Conservation (phyloP, 2,797 vertebrate genomes). For the Rhinophrynus dorsalis region DNA sequence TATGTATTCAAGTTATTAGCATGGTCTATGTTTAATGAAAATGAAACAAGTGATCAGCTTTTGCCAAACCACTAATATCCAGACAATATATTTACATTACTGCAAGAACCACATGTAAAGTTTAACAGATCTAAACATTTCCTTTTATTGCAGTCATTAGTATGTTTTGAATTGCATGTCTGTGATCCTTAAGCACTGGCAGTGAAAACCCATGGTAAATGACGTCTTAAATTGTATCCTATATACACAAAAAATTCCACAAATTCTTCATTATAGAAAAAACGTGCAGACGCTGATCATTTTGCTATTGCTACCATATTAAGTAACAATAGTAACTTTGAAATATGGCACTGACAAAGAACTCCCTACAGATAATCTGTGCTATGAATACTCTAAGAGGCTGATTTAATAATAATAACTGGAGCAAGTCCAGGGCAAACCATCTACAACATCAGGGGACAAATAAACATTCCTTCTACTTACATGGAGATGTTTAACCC, state of each 20-base stretch:
- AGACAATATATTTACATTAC: neutral
- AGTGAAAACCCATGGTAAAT: slow-evolving; percentile 12
- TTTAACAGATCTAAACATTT: slow-evolving; percentile 19
- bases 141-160: slow-evolving; percentile 29
- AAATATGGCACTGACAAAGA: neutral
- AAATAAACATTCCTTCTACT: too few relatives aligned
- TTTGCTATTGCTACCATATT: slow-evolving; percentile 38
- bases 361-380: neutral
- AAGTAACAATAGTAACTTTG: slow-evolving; percentile 24
- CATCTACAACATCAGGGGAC: too few relatives aligned
- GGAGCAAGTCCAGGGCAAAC: too few relatives aligned
- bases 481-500: too few relatives aligned
- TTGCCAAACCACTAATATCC: neutral
- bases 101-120: slow-evolving; percentile 2
- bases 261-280: slow-evolving; percentile 35
- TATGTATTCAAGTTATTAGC: neutral
- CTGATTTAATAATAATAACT: too few relatives aligned
- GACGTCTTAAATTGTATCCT: slow-evolving; percentile 32
- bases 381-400: neutral
- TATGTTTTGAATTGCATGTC: slow-evolving; percentile 31
- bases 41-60: neutral
- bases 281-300: neutral
- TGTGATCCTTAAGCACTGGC: slow-evolving; percentile 15
- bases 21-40: slow-evolving; percentile 15
- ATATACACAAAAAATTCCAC: slow-evolving; percentile 45